Evolutionary conservation across 1,140 invertebrate species (phyloP), one percentile per base, ranked within the genome.

Genomic region (Lepidurus packardi): DNA sequence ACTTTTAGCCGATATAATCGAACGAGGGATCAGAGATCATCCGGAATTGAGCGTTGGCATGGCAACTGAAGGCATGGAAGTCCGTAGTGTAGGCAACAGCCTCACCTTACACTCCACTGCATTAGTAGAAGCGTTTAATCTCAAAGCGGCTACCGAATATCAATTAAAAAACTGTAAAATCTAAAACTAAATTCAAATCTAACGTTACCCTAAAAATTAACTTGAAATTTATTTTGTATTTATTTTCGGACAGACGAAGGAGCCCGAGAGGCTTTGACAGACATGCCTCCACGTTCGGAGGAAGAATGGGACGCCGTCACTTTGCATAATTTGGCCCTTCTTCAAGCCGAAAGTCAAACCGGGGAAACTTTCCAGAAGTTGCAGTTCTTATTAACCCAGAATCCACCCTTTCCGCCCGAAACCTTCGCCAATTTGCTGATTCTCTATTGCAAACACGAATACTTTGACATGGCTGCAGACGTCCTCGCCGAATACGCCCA

Each of bases 131-230:
- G 97, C 98, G 0, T 98, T 99, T 83, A 99, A 99, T 87, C 88
- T 99, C 0, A 99, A 98, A 88, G 97, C 97, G 21, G 98, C 98
- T 4, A 97, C 99, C 81, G 97, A 99, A 86, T 99, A 96, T 86
- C 94, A 98, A 84, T 87, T 97, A 34, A 97, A 97, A 87, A 98
- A 99, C 85, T 89, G 93, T 93, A 89, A 25, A 9, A 41, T 76
- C 25, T 0, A 16, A 76, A 21, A 41, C n/a, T n/a, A n/a, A n/a
- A n/a, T n/a, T n/a, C n/a, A 24, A 47, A 34, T 16, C 0, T 1
- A 41, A 77, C 10, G 42, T 6, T 65, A 77, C 1, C 9, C 53
- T 65, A 47, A 10, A 34, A 34, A 34, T 2, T 34, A 78, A 77
- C 6, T 47, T 47, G 5, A 1, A 47, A 11, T 47, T 47, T 16